Base-by-base conservation (phyloP, 2,797 vertebrate species). In the Gymnothorax javanicus region DNA sequence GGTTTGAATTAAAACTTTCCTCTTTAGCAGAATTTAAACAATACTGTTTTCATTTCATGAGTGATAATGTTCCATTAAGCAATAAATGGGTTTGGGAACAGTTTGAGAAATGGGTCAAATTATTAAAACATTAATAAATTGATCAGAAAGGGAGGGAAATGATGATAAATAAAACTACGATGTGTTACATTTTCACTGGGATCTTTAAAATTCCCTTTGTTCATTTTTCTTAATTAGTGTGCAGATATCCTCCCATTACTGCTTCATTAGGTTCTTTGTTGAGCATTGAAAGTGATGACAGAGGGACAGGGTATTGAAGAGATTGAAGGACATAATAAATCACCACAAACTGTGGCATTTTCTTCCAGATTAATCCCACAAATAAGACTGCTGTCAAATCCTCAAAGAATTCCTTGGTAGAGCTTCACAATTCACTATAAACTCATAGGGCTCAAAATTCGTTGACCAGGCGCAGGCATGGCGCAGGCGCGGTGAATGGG, bases 201-300 rank as follows among this genome's bases (percentile, higher is more conserved):
- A 94, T 93, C 91, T 94, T 94, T 93, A 91, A 92, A 93, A 93
- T 92, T 93, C 92, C 77, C 92, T 91, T 94, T 90, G 93, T 95
- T 94, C 94, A 95, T 96, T 95, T 95, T 94, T 96, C 95, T 95
- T 96, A 95, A 95, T 96, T 95, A 95, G 92, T 77, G 85, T 90
- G 91, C 91, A 93, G 95, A 95, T 94, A 94, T 93, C 94, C 93
- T 91, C 91, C 88, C 88, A 92, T 92, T 90, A 93, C 92, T 94
- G 94, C 94, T 94, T 96, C 95, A 96, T 96, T 96, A 96, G 92
- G 89, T 93, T 93, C 91, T 96, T 94, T 96, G 94, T 95, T 94
- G 93, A 95, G 94, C 94, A 83, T 91, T 94, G 92, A 94, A 92
- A 91, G 90, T 91, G 91, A 94, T 94, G 94, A 96, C 94, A 93